Percentiles rank a stretch among this genome's conserved stretches.
Evolutionary conservation across 2,888 invertebrate genomes (phyloP).

Genomic region (Eupithecia abbreviata): DNA sequence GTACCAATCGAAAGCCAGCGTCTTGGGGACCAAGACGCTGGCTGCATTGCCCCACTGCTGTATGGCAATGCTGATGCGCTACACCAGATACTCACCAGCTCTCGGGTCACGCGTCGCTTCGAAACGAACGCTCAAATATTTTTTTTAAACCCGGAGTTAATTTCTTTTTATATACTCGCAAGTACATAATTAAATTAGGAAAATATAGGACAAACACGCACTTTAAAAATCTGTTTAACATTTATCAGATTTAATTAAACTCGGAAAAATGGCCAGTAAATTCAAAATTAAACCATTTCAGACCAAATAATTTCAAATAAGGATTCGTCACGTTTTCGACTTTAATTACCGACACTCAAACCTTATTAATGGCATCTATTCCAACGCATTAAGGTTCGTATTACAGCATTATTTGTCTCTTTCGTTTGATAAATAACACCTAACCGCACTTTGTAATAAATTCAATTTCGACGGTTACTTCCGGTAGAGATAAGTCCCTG

Average conservation of each 20-base stretch:
- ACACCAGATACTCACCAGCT: no score
- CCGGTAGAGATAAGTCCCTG: not conserved
- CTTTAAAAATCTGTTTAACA: not conserved
- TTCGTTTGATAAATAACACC: not conserved
- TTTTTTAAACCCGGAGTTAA: no score
- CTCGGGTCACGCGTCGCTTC: no score
- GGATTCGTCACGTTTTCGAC: constrained; percentile 8
- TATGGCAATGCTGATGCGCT: no score
- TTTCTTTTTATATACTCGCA: no score
- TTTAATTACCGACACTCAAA: not conserved
- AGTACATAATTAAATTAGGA: no score
- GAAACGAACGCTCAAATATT: no score
- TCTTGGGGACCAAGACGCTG: no score
- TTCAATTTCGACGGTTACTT: not conserved
- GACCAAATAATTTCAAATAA: not conserved
- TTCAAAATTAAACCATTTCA: not conserved
- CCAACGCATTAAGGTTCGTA: not conserved
- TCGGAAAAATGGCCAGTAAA: not conserved
- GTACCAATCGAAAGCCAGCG: no score
- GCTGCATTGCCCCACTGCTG: no score
- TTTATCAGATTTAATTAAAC: not conserved
- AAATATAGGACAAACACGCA: not conserved
- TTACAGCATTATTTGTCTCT: not conserved
- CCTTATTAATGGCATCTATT: constrained; percentile 9
- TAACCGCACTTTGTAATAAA: constrained; percentile 1